Base-by-base conservation (phyloP, 1,140 invertebrate species). In the Heliconius melpomene region DNA sequence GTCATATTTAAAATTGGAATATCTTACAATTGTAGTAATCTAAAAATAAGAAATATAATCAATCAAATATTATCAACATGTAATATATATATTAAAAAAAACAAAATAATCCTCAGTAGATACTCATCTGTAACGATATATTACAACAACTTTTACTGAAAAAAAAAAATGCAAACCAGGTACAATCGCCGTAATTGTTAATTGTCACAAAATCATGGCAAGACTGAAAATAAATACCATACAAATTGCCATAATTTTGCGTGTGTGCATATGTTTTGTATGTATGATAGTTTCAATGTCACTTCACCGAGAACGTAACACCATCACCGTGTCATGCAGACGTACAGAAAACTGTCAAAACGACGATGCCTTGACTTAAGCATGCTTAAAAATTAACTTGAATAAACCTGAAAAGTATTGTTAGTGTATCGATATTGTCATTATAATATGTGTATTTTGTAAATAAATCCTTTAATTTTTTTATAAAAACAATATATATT, bases 301-400 rank as follows among this genome's bases (percentile, higher is more conserved):
- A 79, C 52, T 81, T 20, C 54, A 57, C 60, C 77, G 74, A 81
- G 73, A 36, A 83, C 52, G 78, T 80, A 80, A 76, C 76, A 85
- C 84, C 84, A 84, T 79, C 83, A 86, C 84, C 84, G 71, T 79
- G 29, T 74, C 84, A 86, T 86, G 83, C 84, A 85, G 75, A 85
- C 79, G 74, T 74, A 82, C 66, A 75, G 36, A 81, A 75, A 73
- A 77, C 74, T 84, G 78, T 71, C 16, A 78, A 78, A 73, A 38
- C 70, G 52, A 84, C 18, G 32, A 84, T 80, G 38, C 82, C 60
- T 66, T 16, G 23, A 75, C 11, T 66, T 16, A 75, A 6, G n/a
- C 79, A 79, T 76, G 77, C 77, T 60, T 74, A 52, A 50, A 50
- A 23, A 52, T 3, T 57, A 57, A 57, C 11, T n/a, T 23, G 9